Evolutionary conservation across 2,888 invertebrate genomes (phyloP), one percentile per base, ranked within the genome.

Genomic region (Cryptophagus acutangulus): DNA sequence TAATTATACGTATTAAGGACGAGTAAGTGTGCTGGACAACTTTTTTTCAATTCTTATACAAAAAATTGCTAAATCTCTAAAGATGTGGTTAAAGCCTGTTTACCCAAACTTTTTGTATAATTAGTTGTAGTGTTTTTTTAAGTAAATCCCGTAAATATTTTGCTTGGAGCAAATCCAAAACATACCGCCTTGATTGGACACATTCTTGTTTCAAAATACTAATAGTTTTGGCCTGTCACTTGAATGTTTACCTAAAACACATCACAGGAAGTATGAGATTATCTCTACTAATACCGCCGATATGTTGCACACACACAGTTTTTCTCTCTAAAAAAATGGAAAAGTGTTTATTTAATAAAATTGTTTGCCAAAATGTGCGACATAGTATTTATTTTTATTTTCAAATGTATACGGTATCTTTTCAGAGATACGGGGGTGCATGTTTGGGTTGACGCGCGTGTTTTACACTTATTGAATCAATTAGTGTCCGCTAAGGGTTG

Each of bases 391-490:
- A 59, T 59, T 61, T 59, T 61, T 59, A 60, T 61, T 61, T 58
- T 57, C 45, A 56, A 55, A n/a, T 55, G 45, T 49, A 20, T 20
- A 51, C 64, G 59, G 61, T 65, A 59, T 65, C 65, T 65, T 65
- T 65, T 64, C 63, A 55, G 62, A 16, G 9, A 31, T 26, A 26
- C 26, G 10, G 58, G 56, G 56, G 59, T n/a, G n/a, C n/a, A n/a
- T n/a, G n/a, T n/a, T n/a, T n/a, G 59, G 57, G 54, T 58, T 55
- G 52, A 43, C 46, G 53, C 53, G 57, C 68, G 68, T 68, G 68
- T 67, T 68, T 67, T 63, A 60, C 62, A 54, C 64, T 67, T 67
- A 68, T 68, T 68, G 68, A 67, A 68, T 68, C 68, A 67, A 68
- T 68, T 68, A 67, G 60, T 63, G 61, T 60, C 64, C 66, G 63